Percentiles rank a stretch among this genome's conserved stretches.
phyloP scores from a whole-genome alignment of 2,113 vertebrate species.

The Collichthys lucidus region DNA sequence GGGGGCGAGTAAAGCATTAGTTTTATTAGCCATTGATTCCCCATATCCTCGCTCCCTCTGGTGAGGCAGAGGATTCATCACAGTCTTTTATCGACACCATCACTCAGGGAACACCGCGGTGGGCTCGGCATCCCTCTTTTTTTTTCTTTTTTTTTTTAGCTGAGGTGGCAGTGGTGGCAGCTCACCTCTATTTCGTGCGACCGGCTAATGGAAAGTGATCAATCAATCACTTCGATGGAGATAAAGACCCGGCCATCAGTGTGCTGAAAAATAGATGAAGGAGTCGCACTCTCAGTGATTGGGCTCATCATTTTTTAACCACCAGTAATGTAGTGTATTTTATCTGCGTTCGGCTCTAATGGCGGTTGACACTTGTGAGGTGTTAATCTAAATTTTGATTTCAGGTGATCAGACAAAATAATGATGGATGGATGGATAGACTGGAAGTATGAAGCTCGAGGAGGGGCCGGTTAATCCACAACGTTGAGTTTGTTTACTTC shows the following conservation, averaged over 20 bases:
- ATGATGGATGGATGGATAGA: neutral
- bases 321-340: neutral
- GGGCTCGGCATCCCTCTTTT: neutral
- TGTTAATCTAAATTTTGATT: neutral
- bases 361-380: neutral
- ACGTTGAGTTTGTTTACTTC: neutral
- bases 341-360: neutral
- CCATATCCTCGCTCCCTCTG: constrained; percentile 44
- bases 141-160: constrained; percentile 56
- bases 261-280: constrained; percentile 59
- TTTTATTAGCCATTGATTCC: constrained; percentile 83
- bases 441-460: neutral
- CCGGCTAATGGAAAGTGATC: constrained; percentile 64
- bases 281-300: constrained; percentile 30
- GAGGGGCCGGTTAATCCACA: neutral
- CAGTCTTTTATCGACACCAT: constrained; percentile 72
- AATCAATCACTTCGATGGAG: constrained; percentile 54
- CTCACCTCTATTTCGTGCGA: constrained; percentile 47
- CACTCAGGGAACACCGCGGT: constrained; percentile 58
- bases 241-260: constrained; percentile 51
- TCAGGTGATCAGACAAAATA: neutral
- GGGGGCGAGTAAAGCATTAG: constrained; percentile 44
- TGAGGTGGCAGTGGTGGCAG: constrained; percentile 50
- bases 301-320: constrained; percentile 38
- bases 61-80: constrained; percentile 70